phyloP scores from a whole-genome alignment of 2,888 invertebrate species.

The Philaethria dido region DNA sequence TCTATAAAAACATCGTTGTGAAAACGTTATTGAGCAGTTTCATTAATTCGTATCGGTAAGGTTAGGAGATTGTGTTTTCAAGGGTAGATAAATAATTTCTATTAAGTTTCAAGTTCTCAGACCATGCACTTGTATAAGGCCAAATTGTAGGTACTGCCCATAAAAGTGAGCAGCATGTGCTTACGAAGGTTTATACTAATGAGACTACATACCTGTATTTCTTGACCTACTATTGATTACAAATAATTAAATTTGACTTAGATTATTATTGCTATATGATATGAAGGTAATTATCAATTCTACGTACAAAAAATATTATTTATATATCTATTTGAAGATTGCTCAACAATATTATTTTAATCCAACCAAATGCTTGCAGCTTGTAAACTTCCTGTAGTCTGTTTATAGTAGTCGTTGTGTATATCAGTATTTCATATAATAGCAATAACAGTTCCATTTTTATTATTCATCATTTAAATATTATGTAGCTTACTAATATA shows the following conservation, averaged over 20 bases:
- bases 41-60: slow-evolving; percentile 27
- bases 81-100: slow-evolving; percentile 54
- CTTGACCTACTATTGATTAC: slow-evolving; percentile 37
- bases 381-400: neutral
- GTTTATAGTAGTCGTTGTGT: neutral
- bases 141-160: slow-evolving; percentile 44
- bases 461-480: neutral
- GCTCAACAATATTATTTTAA: neutral
- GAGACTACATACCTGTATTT: slow-evolving; percentile 34
- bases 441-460: neutral
- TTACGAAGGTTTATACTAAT: slow-evolving; percentile 46
- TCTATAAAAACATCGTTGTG: slow-evolving; percentile 5
- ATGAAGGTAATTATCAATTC: neutral
- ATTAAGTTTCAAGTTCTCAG: slow-evolving; percentile 47
- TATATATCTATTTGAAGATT: neutral
- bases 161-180: slow-evolving; percentile 49
- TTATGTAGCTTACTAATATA: neutral
- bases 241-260: slow-evolving; percentile 28
- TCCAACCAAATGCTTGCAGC: neutral
- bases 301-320: neutral
- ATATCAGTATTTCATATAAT: too few species aligned
- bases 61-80: slow-evolving; percentile 38
- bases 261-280: slow-evolving; percentile 9
- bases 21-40: slow-evolving; percentile 18
- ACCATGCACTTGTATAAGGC: slow-evolving; percentile 49